phyloP scores from a whole-genome alignment of 30 jellyfish, hydroid and myxozoan species.

The Hydra vulgaris region DNA sequence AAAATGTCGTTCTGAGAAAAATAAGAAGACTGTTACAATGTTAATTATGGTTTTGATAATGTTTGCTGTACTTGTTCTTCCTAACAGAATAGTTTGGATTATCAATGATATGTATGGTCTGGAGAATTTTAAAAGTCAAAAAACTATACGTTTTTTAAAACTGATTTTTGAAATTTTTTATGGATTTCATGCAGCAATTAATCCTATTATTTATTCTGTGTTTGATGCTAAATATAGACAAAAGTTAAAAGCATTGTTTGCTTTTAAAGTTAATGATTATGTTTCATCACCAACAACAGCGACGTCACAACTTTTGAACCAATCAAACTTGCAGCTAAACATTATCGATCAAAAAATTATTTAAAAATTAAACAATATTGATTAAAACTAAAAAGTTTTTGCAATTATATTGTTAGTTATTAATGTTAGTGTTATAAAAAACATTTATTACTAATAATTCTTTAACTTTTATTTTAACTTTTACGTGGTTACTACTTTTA shows the following conservation, averaged over 20 bases:
- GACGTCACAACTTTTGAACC: too few relatives aligned
- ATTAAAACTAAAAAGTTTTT: too few relatives aligned
- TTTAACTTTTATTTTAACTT: too few relatives aligned
- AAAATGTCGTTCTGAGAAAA: not conserved
- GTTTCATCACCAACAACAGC: too few relatives aligned
- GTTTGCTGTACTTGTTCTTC: not conserved
- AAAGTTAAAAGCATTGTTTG: not conserved
- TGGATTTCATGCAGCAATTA: conserved; percentile 4
- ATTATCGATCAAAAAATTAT: too few relatives aligned
- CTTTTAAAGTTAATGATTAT: too few relatives aligned
- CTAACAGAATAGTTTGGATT: conserved; percentile 3
- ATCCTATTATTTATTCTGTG: not conserved
- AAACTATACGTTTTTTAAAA: not conserved
- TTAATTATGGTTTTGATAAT: not conserved
- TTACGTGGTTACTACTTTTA: too few relatives aligned
- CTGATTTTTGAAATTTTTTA: not conserved
- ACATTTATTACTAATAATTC: too few relatives aligned
- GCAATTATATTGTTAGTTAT: too few relatives aligned
- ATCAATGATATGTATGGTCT: not conserved
- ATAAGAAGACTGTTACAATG: not conserved
- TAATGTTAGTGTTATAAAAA: too few relatives aligned
- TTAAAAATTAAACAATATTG: too few relatives aligned
- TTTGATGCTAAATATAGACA: not conserved
- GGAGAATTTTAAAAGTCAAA: not conserved
- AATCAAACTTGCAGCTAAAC: too few relatives aligned